Conservation (phyloP, 1,140 invertebrate genomes). For the Drosophila busckii region DNA sequence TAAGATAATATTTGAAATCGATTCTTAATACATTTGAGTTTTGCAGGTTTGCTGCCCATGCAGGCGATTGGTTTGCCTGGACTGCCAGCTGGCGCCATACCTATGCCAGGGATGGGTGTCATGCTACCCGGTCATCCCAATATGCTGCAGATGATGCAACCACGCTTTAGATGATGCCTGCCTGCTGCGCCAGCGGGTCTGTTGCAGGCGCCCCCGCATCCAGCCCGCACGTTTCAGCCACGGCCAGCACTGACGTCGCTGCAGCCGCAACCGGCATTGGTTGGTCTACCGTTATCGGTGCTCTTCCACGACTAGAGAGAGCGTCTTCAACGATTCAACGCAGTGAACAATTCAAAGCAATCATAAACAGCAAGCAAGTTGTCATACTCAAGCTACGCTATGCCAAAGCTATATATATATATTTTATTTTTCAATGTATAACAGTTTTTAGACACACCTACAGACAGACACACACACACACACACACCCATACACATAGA, state of each 20-base stretch:
- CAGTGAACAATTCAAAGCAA: conserved; percentile 37
- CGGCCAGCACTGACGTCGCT: conserved; percentile 18
- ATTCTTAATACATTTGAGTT: background rate
- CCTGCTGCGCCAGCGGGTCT: conserved; percentile 76
- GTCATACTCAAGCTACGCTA: conserved; percentile 51
- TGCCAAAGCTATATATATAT: conserved; percentile 59
- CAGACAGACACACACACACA: conserved; percentile 17
- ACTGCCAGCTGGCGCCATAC: conserved; percentile 79
- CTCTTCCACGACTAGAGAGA: conserved; percentile 57
- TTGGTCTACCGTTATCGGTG: conserved; percentile 54
- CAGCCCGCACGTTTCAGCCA: conserved; percentile 45
- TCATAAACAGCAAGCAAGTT: conserved; percentile 59
- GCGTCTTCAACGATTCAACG: background rate
- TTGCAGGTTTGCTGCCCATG: conserved; percentile 60
- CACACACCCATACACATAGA: conserved; percentile 28
- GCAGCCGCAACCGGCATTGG: conserved; percentile 36
- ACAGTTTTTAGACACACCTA: conserved; percentile 64
- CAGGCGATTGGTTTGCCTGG: conserved; percentile 80
- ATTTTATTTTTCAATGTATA: conserved; percentile 68
- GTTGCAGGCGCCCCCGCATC: conserved; percentile 55
- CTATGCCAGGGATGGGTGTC: conserved; percentile 84
- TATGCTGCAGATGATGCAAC: conserved; percentile 85
- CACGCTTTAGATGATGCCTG: conserved; percentile 87
- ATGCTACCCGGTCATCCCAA: conserved; percentile 85
- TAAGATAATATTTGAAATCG: background rate